phyloP scores from a whole-genome alignment of 2,888 invertebrate genomes.

The Thecophora atra region DNA sequence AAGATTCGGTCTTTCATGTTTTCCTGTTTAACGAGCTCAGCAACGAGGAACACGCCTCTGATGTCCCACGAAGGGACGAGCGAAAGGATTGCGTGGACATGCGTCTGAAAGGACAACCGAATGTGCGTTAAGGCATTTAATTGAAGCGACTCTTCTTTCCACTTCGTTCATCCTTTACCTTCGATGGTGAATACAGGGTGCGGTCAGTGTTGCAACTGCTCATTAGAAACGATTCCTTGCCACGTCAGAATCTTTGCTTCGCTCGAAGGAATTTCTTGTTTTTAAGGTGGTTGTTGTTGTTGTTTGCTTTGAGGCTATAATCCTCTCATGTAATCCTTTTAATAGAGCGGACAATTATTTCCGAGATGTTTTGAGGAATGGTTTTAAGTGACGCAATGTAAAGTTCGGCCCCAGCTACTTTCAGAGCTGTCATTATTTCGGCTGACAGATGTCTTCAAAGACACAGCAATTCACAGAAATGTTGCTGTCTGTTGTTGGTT shows the following conservation, averaged over 20 bases:
- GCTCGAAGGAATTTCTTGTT: not conserved
- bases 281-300: not conserved
- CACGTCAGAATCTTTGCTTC: not conserved
- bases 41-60: not conserved
- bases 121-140: not conserved
- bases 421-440: not conserved
- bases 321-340: slow-evolving; percentile 18
- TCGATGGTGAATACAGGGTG: not conserved
- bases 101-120: not conserved
- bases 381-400: too few relatives aligned
- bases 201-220: not conserved
- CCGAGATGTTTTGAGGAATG: too few relatives aligned
- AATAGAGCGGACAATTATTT: not conserved
- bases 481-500: too few relatives aligned
- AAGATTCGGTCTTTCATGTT: not conserved
- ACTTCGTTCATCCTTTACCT: not conserved
- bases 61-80: not conserved
- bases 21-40: slow-evolving; percentile 6
- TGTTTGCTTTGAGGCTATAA: not conserved
- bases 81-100: slow-evolving; percentile 8
- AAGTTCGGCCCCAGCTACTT: too few relatives aligned
- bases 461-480: too few relatives aligned
- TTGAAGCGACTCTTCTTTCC: not conserved
- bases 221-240: not conserved
- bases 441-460: slow-evolving; percentile 20